A percentile compares a stretch with the other conserved stretches of the same genome.
phyloP scores from a whole-genome alignment of 2,888 invertebrate genomes.

The Charanyca ferruginea region DNA sequence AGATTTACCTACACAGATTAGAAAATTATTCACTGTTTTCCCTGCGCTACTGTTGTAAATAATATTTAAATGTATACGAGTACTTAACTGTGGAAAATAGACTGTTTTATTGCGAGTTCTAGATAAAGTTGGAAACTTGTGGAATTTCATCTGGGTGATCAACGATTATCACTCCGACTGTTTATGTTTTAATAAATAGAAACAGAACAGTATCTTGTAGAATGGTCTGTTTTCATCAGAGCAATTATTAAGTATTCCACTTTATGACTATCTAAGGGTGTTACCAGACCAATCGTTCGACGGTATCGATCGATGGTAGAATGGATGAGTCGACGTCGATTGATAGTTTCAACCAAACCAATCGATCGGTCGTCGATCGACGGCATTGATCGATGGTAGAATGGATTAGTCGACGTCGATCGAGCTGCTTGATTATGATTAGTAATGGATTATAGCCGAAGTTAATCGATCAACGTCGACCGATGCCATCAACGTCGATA shows the following conservation, averaged over 20 bases:
- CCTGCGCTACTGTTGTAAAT: constrained; percentile 58
- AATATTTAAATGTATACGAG: constrained; percentile 57
- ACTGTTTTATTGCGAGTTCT: constrained; percentile 43
- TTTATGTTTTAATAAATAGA: constrained; percentile 34
- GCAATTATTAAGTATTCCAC: constrained; percentile 1
- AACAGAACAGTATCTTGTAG: too few species aligned
- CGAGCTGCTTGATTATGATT: too few species aligned
- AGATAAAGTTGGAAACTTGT: constrained; percentile 48
- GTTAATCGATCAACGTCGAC: too few species aligned
- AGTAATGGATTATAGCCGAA: too few species aligned
- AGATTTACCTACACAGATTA: constrained; percentile 65
- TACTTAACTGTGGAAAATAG: constrained; percentile 42
- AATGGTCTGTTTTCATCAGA: constrained; percentile 3
- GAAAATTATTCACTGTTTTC: constrained; percentile 68
- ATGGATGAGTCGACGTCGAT: too few species aligned
- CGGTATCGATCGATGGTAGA: too few species aligned
- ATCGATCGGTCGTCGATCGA: too few species aligned
- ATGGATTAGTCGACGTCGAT: too few species aligned
- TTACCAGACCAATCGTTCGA: too few species aligned
- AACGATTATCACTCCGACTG: constrained; percentile 15
- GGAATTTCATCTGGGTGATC: constrained; percentile 34
- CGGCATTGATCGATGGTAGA: too few species aligned
- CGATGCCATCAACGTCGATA: too few species aligned
- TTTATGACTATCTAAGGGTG: constrained; percentile 16
- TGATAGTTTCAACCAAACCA: too few species aligned